phyloP scores from a whole-genome alignment of 2,113 vertebrate genomes.

The Columba livia region DNA sequence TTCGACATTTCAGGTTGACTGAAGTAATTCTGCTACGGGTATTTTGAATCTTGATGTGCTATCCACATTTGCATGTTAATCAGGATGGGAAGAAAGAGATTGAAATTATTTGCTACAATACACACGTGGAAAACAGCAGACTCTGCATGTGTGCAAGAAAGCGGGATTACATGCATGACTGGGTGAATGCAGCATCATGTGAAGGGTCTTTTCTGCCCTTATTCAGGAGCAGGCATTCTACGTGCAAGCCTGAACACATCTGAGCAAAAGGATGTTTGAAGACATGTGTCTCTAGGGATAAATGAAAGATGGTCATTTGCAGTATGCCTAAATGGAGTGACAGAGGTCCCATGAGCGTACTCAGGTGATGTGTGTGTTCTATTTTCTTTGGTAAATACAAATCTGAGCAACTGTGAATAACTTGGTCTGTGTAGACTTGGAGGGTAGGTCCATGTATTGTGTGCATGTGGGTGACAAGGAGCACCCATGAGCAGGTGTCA shows the following conservation, averaged over 20 bases:
- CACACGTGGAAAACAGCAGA: background rate
- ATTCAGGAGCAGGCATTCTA: background rate
- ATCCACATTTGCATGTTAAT: slow-evolving; percentile 54
- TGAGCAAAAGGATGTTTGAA: background rate
- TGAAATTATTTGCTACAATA: background rate
- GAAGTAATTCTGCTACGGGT: slow-evolving; percentile 69
- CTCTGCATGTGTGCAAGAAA: background rate
- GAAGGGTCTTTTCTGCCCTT: background rate
- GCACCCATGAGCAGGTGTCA: background rate
- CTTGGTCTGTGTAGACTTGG: background rate
- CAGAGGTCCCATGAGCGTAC: background rate
- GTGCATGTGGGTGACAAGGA: background rate
- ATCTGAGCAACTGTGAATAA: background rate
- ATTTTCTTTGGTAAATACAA: background rate
- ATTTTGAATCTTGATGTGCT: slow-evolving; percentile 69
- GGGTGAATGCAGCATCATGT: background rate
- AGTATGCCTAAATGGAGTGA: background rate
- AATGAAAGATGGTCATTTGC: background rate
- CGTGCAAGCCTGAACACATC: background rate
- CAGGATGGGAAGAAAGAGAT: slow-evolving; percentile 32
- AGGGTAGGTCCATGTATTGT: background rate
- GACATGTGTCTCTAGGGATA: background rate
- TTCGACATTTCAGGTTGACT: slow-evolving; percentile 74
- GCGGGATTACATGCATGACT: background rate
- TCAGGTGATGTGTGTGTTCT: background rate